These are phyloP conservation scores for Tanytarsus gracilentus DNA, from an alignment of 2,888 invertebrate species.

Conservation along the genomic window DNA sequence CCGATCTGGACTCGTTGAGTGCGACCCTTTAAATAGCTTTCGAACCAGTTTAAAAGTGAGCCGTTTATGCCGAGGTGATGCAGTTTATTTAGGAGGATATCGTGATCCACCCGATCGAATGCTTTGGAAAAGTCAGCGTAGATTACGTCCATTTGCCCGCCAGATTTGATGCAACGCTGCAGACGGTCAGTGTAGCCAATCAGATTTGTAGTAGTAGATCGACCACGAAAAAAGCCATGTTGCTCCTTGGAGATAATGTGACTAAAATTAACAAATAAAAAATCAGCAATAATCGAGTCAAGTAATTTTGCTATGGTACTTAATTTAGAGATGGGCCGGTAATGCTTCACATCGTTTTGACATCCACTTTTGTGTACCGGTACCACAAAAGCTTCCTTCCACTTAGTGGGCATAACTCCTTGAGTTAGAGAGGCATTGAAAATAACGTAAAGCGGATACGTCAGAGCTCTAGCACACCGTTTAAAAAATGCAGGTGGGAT, in stretches of 20 bases:
- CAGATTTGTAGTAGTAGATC: not conserved
- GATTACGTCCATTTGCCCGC: not conserved
- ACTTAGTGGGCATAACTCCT: not conserved
- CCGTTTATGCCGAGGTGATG: no score
- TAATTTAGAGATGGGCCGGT: not conserved
- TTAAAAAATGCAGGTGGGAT: no score
- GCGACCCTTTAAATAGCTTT: no score
- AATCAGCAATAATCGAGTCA: not conserved
- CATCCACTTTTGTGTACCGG: not conserved
- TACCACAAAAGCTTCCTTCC: not conserved
- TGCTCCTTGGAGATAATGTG: not conserved
- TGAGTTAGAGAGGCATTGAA: not conserved
- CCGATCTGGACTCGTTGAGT: no score
- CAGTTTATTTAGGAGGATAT: no score
- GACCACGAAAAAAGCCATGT: not conserved
- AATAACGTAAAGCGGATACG: not conserved
- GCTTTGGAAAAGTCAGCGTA: no score
- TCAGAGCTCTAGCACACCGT: no score
- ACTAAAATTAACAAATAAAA: not conserved
- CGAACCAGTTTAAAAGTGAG: no score
- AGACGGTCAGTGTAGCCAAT: not conserved
- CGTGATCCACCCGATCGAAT: no score
- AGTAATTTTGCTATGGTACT: not conserved
- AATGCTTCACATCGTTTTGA: not conserved
- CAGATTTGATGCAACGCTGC: no score